Base-by-base conservation (phyloP, 2,113 vertebrate genomes). In the Bos taurus region DNA sequence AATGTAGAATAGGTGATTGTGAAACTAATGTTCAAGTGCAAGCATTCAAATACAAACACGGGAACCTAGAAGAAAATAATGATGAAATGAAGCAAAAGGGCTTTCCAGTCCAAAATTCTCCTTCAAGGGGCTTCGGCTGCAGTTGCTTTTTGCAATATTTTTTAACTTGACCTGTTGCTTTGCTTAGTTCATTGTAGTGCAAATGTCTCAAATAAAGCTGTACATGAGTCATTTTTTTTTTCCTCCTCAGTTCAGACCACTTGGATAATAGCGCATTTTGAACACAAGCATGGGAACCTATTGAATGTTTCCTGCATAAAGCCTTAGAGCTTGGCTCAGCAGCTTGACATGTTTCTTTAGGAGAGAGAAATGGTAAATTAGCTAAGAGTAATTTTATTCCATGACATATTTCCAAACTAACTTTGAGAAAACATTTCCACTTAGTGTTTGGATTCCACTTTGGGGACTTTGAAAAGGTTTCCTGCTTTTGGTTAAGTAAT, bases 1-100 rank as follows among this genome's bases (percentile, higher is more conserved):
- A 97, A 40, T 97, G 96, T 95, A 97, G 98, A 98, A 95, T 96
- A 98, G 95, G 97, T 97, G 97, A 98, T 98, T 99, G 97, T 98
- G 97, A 98, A 97, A 93, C 91, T 96, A 91, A 89, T 97, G 97
- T 96, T 98, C 95, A 98, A 98, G 96, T 97, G 95, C 89, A 88
- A 95, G 97, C 97, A 98, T 97, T 98, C 93, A 97, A 96, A 97
- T 43, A 94, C 97, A 97, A 95, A 98, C 97, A 92, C 59, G 59
- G 92, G 92, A 95, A 77, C 85, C 96, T 81, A 95, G 97, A 54
- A 80, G 84, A 97, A 98, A 98, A 98, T 95, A 95, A 98, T 87
- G 96, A 97, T 92, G 91, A 93, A 97, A 97, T 9, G 91, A 95
- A 91, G 96, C 97, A 54, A 98, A 98, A 97, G 82, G 77, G 90